Percentiles rank a stretch among this genome's conserved stretches.
These are phyloP conservation scores for Pangasius mekongensis DNA, from an alignment of 2,797 vertebrate species.

Conservation along the genomic window DNA sequence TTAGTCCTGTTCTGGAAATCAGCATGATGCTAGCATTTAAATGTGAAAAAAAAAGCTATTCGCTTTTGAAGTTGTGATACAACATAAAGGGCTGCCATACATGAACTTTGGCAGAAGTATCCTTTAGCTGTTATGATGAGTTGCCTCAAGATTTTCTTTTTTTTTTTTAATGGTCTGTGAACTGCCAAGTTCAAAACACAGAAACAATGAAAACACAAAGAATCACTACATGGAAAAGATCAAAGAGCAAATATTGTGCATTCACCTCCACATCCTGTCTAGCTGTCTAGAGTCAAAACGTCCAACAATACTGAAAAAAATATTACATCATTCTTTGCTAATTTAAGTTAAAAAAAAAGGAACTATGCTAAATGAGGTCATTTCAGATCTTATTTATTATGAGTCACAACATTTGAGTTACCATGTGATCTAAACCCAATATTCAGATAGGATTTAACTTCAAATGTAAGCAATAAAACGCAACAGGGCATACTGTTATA, in stretches of 20 bases:
- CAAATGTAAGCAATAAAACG: neutral
- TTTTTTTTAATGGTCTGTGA: neutral
- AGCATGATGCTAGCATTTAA: neutral
- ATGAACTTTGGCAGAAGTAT: neutral
- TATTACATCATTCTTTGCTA: slow-evolving; percentile 1
- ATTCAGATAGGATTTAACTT: neutral
- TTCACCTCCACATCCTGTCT: slow-evolving; percentile 32
- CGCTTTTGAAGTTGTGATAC: slow-evolving; percentile 21
- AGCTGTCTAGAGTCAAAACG: slow-evolving; percentile 23
- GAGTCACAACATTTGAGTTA: no score
- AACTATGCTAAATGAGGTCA: neutral
- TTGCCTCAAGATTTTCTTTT: slow-evolving; percentile 15
- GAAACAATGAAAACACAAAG: neutral
- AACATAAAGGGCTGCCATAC: neutral
- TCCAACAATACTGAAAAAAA: neutral
- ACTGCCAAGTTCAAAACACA: neutral
- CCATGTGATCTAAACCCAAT: neutral
- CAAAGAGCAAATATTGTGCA: slow-evolving; percentile 17
- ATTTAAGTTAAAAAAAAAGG: neutral
- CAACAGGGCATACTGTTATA: neutral
- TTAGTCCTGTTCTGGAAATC: slow-evolving; percentile 42
- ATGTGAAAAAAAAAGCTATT: neutral
- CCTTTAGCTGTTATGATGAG: neutral
- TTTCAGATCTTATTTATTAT: neutral
- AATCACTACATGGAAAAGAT: slow-evolving; percentile 27